Conservation (phyloP, 2,888 invertebrate genomes). For the Zygothrica quintamaculata region DNA sequence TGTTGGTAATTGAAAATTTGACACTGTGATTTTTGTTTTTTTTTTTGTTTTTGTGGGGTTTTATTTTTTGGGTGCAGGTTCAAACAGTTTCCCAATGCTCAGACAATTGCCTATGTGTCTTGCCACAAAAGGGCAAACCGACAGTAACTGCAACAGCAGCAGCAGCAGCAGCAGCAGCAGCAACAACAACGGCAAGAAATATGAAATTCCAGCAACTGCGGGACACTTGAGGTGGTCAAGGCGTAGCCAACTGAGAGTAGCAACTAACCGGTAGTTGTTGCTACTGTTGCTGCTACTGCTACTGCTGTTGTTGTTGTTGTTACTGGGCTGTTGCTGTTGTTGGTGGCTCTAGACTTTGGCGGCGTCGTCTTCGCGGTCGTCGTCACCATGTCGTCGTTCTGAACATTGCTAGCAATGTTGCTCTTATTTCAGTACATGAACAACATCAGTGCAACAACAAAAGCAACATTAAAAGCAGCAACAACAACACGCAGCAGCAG, state of each 20-base stretch:
- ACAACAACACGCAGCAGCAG: slow-evolving; percentile 38
- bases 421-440: slow-evolving; percentile 74
- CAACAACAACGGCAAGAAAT: slow-evolving; percentile 47
- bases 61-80: slow-evolving; percentile 53
- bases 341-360: slow-evolving; percentile 60
- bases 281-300: slow-evolving; percentile 29
- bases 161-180: no score
- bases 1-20: slow-evolving; percentile 47
- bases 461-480: slow-evolving; percentile 33
- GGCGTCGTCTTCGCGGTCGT: slow-evolving; percentile 51
- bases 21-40: slow-evolving; percentile 50
- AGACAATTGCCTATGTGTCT: slow-evolving; percentile 30
- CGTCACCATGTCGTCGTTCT: slow-evolving; percentile 71
- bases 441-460: slow-evolving; percentile 44
- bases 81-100: slow-evolving; percentile 27
- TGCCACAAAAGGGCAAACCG: slow-evolving; percentile 60
- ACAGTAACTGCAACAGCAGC: slow-evolving; percentile 9
- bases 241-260: slow-evolving; percentile 41
- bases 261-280: slow-evolving; percentile 67
- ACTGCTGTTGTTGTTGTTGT: slow-evolving; percentile 37
- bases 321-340: slow-evolving; percentile 36
- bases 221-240: slow-evolving; percentile 58
- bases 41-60: no score
- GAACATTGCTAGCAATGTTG: slow-evolving; percentile 73
- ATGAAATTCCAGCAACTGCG: slow-evolving; percentile 67